Evolutionary conservation across 2,113 vertebrate species (phyloP).

Genomic region (Picathartes gymnocephalus): DNA sequence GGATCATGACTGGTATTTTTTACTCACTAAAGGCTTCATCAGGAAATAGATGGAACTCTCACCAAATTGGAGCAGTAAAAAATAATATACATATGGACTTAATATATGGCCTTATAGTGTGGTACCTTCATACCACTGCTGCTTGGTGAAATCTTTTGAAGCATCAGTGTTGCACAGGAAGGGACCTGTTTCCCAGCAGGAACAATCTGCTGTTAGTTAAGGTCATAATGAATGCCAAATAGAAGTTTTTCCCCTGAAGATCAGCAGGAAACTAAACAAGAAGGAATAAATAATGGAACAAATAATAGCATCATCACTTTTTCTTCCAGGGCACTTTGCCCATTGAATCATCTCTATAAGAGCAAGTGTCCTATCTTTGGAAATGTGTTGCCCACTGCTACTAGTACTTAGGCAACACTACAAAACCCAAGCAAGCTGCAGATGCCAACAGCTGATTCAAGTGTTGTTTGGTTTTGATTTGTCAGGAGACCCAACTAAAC

Average conservation of each 20-base stretch:
- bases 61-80: background rate
- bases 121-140: background rate
- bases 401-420: background rate
- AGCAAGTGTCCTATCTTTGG: background rate
- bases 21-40: background rate
- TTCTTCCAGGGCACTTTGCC: background rate
- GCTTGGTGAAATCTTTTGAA: background rate
- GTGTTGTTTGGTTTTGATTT: background rate
- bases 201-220: background rate
- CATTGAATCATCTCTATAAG: background rate
- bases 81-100: background rate
- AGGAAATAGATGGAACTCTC: background rate
- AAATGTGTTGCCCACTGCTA: background rate
- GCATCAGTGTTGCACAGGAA: background rate
- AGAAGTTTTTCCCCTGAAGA: background rate
- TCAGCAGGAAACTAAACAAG: background rate
- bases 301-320: background rate
- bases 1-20: background rate
- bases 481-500: background rate
- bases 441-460: background rate
- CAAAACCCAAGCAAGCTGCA: background rate
- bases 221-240: background rate
- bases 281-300: background rate
- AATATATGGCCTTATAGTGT: background rate
- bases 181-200: background rate